Conservation (phyloP, 1,140 invertebrate species). For the Zelostemma sp. region DNA sequence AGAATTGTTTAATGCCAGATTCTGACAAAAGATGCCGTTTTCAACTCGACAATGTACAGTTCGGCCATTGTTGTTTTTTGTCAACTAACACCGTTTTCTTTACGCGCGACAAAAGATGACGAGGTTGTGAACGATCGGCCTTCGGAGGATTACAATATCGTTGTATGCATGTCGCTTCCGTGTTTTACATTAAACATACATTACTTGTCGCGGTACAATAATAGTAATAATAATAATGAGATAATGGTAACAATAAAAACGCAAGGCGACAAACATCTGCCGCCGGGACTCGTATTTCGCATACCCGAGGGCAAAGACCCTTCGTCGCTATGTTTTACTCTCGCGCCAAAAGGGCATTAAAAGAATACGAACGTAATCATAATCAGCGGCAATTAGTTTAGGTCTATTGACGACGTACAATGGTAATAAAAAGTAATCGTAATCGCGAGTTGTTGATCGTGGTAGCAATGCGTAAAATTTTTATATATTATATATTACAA, state of each 20-base stretch:
- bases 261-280: neutral
- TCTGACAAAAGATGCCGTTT: slow-evolving; percentile 44
- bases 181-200: too few relatives aligned
- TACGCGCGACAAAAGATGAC: slow-evolving; percentile 46
- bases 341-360: too few relatives aligned
- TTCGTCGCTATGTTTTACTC: too few relatives aligned
- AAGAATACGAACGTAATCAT: neutral
- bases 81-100: slow-evolving; percentile 16
- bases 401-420: slow-evolving; percentile 13
- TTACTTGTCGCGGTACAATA: too few relatives aligned
- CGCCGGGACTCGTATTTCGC: too few relatives aligned
- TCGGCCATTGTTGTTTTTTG: slow-evolving; percentile 43
- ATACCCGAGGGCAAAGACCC: too few relatives aligned
- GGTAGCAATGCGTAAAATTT: slow-evolving; percentile 51
- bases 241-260: slow-evolving; percentile 9
- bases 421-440: slow-evolving; percentile 43
- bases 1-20: neutral
- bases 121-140: slow-evolving; percentile 18
- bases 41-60: slow-evolving; percentile 36
- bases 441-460: slow-evolving; percentile 32
- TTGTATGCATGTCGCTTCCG: slow-evolving; percentile 3
- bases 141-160: slow-evolving; percentile 41
- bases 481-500: slow-evolving; percentile 64
- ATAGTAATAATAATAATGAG: slow-evolving; percentile 4
- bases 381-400: slow-evolving; percentile 1